Percentiles rank a stretch among this genome's conserved stretches.
Conservation (phyloP, 2,888 invertebrate species). For the Plemyria rubiginata region DNA sequence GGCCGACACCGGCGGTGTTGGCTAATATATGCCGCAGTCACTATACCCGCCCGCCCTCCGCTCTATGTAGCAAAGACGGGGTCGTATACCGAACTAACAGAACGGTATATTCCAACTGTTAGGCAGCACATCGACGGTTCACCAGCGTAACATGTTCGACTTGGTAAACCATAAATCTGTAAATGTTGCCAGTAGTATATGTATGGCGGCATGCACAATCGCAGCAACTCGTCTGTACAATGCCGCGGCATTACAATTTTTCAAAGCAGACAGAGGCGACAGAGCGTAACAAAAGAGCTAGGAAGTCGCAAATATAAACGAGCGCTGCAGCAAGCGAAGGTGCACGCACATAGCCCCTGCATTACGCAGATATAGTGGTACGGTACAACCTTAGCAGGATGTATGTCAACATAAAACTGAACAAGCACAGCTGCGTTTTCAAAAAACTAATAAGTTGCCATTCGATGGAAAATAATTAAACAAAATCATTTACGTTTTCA, state of each 20-base stretch:
- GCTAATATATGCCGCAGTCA: constrained; percentile 80
- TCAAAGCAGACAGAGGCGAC: constrained; percentile 81
- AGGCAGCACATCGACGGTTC: constrained; percentile 14
- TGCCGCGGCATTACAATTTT: constrained; percentile 81
- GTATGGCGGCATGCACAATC: constrained; percentile 63
- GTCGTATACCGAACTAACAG: constrained; percentile 15
- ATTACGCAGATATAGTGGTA: constrained; percentile 43
- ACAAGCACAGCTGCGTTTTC: not conserved
- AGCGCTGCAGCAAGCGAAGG: constrained; percentile 73
- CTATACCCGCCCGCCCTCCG: constrained; percentile 71
- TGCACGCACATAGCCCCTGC: constrained; percentile 61
- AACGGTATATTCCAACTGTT: constrained; percentile 27
- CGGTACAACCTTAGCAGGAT: constrained; percentile 4
- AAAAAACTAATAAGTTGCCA: not conserved
- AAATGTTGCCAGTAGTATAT: constrained; percentile 49
- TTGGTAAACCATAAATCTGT: constrained; percentile 53
- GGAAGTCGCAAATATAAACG: constrained; percentile 82
- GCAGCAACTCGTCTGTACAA: constrained; percentile 72
- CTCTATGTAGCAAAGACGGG: constrained; percentile 38
- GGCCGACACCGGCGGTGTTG: constrained; percentile 70
- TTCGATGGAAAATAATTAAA: not conserved
- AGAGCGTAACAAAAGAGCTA: constrained; percentile 80
- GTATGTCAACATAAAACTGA: constrained; percentile 6
- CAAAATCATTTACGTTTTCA: constrained; percentile 3
- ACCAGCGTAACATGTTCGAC: constrained; percentile 31